Evolutionary conservation across 2,888 invertebrate species (phyloP).

Genomic region (Lomographa bimaculata): DNA sequence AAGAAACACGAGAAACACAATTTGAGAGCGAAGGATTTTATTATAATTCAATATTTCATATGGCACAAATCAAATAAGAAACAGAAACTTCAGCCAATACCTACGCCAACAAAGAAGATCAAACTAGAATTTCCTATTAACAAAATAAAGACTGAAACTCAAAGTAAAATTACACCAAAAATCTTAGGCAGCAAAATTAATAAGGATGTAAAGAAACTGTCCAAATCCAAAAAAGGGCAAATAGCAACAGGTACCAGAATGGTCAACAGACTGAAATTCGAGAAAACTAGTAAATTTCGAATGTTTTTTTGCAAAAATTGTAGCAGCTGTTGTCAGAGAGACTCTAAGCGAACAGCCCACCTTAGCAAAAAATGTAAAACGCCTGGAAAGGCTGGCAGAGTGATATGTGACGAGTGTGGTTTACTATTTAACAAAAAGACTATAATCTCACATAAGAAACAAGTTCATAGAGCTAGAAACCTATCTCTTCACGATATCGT

Average conservation of each 20-base stretch:
- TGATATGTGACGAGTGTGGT: constrained; percentile 39
- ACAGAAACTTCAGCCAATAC: constrained; percentile 2
- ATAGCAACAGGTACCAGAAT: background rate
- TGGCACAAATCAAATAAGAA: background rate
- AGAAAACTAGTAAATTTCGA: constrained; percentile 2
- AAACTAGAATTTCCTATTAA: constrained; percentile 2
- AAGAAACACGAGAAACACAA: constrained; percentile 15
- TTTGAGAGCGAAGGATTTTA: constrained; percentile 26
- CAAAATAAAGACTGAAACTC: constrained; percentile 8
- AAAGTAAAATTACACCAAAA: too few relatives aligned
- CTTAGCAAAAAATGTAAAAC: constrained; percentile 3
- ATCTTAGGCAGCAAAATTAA: background rate
- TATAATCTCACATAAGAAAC: constrained; percentile 18
- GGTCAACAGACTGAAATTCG: constrained; percentile 10
- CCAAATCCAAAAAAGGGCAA: too few relatives aligned
- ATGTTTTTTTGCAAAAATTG: constrained; percentile 13
- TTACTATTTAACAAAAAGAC: constrained; percentile 2
- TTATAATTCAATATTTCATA: constrained; percentile 13
- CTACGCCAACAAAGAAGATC: constrained; percentile 3
- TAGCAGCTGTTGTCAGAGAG: constrained; percentile 1
- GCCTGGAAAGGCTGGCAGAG: background rate
- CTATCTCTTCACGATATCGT: constrained; percentile 38
- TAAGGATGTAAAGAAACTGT: too few relatives aligned
- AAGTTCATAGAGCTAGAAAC: constrained; percentile 27
- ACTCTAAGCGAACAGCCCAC: background rate